Evolutionary conservation across 2,113 vertebrate genomes (phyloP).

Genomic region (Amia ocellicauda): DNA sequence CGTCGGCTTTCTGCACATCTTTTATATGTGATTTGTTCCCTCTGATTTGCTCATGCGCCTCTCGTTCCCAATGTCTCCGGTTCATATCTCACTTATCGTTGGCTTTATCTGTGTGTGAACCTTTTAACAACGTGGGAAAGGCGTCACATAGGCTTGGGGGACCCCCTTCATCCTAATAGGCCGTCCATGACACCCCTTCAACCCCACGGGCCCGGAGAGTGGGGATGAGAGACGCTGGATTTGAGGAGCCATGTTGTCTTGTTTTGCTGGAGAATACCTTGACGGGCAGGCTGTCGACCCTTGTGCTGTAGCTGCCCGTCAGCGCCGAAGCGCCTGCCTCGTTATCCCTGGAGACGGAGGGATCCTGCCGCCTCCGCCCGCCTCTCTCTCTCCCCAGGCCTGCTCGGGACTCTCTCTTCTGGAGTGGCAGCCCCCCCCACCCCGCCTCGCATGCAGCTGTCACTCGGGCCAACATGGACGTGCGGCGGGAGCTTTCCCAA

Average conservation of each 20-base stretch:
- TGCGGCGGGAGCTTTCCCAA: slow-evolving; percentile 22
- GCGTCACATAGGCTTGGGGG: too few species aligned
- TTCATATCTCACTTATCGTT: too few species aligned
- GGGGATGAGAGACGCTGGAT: neutral
- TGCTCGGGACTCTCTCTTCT: slow-evolving; percentile 20
- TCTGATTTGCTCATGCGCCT: too few species aligned
- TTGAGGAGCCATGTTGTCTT: neutral
- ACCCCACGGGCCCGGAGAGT: neutral
- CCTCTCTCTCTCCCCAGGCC: slow-evolving; percentile 43
- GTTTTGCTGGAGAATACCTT: neutral
- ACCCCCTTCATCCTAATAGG: too few species aligned
- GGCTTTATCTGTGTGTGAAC: too few species aligned
- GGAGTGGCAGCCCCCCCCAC: slow-evolving; percentile 11
- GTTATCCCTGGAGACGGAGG: slow-evolving; percentile 5
- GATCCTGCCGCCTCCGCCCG: slow-evolving; percentile 20
- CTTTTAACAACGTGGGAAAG: too few species aligned
- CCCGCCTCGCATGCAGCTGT: slow-evolving; percentile 46
- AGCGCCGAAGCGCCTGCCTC: neutral
- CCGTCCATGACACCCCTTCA: too few species aligned
- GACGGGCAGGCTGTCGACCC: neutral
- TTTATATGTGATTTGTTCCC: too few species aligned
- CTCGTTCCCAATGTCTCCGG: too few species aligned
- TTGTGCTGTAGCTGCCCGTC: neutral
- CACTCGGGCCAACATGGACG: slow-evolving; percentile 46
- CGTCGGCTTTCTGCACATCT: too few species aligned